Conservation (phyloP, 2,113 vertebrate species). For the Athene noctua region DNA sequence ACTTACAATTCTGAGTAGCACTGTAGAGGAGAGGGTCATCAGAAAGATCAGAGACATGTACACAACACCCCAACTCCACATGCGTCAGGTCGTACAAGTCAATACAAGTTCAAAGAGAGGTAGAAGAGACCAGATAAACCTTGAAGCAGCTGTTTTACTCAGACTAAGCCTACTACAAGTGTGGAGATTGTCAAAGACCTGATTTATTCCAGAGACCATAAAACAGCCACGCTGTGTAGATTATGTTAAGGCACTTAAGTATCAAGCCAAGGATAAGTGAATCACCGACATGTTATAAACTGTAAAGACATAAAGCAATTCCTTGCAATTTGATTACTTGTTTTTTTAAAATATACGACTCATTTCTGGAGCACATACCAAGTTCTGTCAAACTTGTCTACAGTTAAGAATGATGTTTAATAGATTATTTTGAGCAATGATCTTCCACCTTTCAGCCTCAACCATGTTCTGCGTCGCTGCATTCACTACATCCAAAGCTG, state of each 20-base stretch:
- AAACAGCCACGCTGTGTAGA: not conserved
- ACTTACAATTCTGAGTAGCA: not conserved
- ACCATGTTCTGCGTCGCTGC: not conserved
- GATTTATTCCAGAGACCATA: not conserved
- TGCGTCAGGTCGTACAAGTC: not conserved
- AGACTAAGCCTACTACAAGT: not conserved
- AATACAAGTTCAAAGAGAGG: not conserved
- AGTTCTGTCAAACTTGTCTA: not conserved
- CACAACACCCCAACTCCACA: not conserved
- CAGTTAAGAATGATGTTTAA: not conserved
- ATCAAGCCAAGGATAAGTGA: not conserved
- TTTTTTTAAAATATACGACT: not conserved
- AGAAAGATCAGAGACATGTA: not conserved
- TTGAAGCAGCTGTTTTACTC: not conserved
- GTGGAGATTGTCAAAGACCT: accelerated
- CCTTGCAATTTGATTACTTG: not conserved
- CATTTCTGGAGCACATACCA: not conserved
- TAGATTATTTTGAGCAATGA: not conserved
- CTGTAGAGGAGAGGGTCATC: not conserved
- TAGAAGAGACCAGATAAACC: not conserved
- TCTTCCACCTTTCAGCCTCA: not conserved
- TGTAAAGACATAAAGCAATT: not conserved
- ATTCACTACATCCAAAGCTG: not conserved
- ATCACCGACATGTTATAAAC: not conserved
- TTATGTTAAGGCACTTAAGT: not conserved